These are phyloP conservation scores for Pseudomyrmex dendroicus DNA, from an alignment of 1,140 invertebrate species.

Conservation along the genomic window DNA sequence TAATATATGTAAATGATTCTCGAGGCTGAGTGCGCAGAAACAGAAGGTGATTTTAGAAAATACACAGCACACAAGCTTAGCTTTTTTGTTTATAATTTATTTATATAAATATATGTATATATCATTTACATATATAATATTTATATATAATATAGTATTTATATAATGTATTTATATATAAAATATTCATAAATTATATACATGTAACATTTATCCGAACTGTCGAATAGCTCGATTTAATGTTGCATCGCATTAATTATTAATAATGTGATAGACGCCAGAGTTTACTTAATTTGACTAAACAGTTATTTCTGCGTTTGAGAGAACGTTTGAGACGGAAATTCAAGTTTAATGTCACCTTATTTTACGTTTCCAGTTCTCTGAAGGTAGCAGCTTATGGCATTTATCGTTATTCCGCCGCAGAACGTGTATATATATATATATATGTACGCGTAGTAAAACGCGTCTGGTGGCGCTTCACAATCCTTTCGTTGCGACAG, in stretches of 20 bases:
- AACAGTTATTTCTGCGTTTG: background rate
- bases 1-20: slow-evolving; percentile 25
- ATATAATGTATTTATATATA: too few relatives aligned
- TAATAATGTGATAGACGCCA: background rate
- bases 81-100: too few relatives aligned
- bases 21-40: background rate
- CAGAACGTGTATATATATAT: background rate
- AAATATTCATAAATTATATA: too few relatives aligned
- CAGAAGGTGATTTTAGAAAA: slow-evolving; percentile 10
- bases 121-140: too few relatives aligned
- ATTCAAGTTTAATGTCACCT: slow-evolving; percentile 1
- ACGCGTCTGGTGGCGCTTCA: slow-evolving; percentile 17
- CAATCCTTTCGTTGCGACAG: slow-evolving; percentile 50
- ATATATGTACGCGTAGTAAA: background rate
- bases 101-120: too few relatives aligned
- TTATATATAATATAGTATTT: too few relatives aligned
- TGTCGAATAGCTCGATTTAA: background rate
- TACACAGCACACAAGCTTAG: too few relatives aligned
- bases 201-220: too few relatives aligned
- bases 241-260: background rate
- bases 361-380: slow-evolving; percentile 35
- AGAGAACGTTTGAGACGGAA: background rate
- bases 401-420: slow-evolving; percentile 29
- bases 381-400: slow-evolving; percentile 19
- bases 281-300: background rate